Evolutionary conservation across 1,140 invertebrate species (phyloP).

Genomic region (Papilio polytes): DNA sequence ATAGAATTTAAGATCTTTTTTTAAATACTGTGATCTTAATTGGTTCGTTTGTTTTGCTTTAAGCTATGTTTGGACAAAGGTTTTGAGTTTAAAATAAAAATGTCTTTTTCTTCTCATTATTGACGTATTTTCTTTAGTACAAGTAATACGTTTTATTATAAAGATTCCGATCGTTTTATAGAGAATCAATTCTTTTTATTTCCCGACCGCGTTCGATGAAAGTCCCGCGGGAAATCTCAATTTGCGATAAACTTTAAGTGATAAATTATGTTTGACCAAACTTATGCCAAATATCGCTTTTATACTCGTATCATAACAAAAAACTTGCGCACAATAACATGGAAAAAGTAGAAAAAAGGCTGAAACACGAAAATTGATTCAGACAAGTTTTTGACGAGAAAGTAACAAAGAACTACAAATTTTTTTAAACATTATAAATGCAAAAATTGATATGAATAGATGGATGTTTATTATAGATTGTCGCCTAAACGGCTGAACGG

Average conservation of each 20-base stretch:
- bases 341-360: neutral
- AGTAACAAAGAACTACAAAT: too few species aligned
- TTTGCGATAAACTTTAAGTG: constrained; percentile 22
- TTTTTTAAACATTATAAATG: too few species aligned
- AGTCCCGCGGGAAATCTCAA: constrained; percentile 4
- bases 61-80: neutral
- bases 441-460: too few species aligned
- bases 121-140: neutral
- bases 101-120: too few species aligned
- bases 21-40: neutral
- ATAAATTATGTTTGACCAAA: constrained; percentile 18
- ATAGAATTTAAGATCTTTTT: neutral
- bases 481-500: too few species aligned
- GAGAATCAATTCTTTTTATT: neutral
- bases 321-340: neutral
- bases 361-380: neutral
- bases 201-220: neutral
- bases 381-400: neutral
- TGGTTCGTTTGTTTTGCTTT: neutral
- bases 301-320: neutral
- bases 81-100: too few species aligned
- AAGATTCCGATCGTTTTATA: neutral
- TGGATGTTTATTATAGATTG: too few species aligned
- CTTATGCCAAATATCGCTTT: neutral
- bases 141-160: neutral